Evolutionary conservation across 2,888 invertebrate genomes (phyloP).

Genomic region (Eupsilia transversa): DNA sequence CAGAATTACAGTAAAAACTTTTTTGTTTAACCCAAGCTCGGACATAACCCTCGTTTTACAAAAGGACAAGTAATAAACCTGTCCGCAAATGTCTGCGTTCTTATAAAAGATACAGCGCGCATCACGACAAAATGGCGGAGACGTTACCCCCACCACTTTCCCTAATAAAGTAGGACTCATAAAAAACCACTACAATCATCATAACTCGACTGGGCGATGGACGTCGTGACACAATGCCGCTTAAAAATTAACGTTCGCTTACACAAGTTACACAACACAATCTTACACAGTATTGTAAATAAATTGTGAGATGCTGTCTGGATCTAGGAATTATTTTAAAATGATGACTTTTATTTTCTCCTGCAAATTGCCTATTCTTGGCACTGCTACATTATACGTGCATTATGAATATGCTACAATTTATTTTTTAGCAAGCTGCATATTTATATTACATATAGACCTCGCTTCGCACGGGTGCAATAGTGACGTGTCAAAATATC

Average conservation of each 20-base stretch:
- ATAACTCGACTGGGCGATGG: constrained; percentile 81
- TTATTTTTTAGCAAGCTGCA: neutral
- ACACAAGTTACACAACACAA: constrained; percentile 60
- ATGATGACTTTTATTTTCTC: constrained; percentile 32
- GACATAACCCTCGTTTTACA: constrained; percentile 75
- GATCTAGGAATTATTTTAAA: constrained; percentile 12
- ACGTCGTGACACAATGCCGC: constrained; percentile 72
- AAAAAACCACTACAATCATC: constrained; percentile 90
- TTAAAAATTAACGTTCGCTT: constrained; percentile 83
- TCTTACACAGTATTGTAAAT: constrained; percentile 64
- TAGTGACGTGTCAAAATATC: neutral
- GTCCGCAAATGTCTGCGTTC: constrained; percentile 77
- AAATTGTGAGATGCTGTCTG: constrained; percentile 42
- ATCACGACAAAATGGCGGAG: constrained; percentile 78
- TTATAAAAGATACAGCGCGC: constrained; percentile 84
- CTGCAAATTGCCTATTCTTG: constrained; percentile 30
- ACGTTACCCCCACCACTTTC: constrained; percentile 80
- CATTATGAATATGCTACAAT: constrained; percentile 18
- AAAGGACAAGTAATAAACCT: constrained; percentile 83
- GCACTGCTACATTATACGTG: constrained; percentile 22
- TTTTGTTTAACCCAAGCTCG: constrained; percentile 69
- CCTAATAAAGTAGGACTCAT: constrained; percentile 85
- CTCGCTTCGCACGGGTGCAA: neutral
- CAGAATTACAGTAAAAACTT: constrained; percentile 68
- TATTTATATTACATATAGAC: no score